Percentiles rank a stretch among this genome's conserved stretches.
These are phyloP conservation scores for Sebastes minor DNA, from an alignment of 2,797 vertebrate genomes.

Conservation along the genomic window DNA sequence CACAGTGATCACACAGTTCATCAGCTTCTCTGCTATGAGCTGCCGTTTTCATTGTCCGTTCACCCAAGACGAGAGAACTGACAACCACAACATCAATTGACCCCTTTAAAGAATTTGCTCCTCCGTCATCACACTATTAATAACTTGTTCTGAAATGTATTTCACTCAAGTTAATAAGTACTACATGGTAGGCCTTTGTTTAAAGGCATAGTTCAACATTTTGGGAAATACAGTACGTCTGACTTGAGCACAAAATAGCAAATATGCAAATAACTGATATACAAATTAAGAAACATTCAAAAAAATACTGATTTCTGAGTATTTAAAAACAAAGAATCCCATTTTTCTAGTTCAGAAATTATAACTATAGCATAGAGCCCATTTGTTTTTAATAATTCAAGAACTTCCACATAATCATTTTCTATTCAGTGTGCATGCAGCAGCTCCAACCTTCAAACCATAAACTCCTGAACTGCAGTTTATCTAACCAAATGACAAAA, in stretches of 20 bases:
- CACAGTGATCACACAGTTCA: too few relatives aligned
- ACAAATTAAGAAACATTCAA: neutral
- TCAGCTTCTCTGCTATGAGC: neutral
- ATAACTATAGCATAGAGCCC: neutral
- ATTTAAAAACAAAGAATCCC: neutral
- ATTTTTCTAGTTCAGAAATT: neutral
- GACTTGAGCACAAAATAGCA: neutral
- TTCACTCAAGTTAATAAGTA: neutral
- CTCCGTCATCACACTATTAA: neutral
- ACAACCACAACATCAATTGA: neutral
- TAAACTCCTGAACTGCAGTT: neutral
- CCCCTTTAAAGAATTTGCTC: neutral
- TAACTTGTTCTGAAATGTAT: neutral
- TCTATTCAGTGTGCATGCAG: constrained; percentile 3
- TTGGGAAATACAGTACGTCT: neutral
- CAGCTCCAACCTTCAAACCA: neutral
- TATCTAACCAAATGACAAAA: constrained; percentile 5
- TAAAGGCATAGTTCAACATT: neutral
- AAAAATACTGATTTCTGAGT: neutral
- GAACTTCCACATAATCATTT: constrained; percentile 13
- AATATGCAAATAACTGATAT: neutral
- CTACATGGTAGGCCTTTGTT: neutral
- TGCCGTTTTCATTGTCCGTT: neutral
- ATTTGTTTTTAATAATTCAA: constrained; percentile 4
- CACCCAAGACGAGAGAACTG: neutral